Conservation (phyloP, 2,888 invertebrate genomes). For the Dryadula phaetusa region DNA sequence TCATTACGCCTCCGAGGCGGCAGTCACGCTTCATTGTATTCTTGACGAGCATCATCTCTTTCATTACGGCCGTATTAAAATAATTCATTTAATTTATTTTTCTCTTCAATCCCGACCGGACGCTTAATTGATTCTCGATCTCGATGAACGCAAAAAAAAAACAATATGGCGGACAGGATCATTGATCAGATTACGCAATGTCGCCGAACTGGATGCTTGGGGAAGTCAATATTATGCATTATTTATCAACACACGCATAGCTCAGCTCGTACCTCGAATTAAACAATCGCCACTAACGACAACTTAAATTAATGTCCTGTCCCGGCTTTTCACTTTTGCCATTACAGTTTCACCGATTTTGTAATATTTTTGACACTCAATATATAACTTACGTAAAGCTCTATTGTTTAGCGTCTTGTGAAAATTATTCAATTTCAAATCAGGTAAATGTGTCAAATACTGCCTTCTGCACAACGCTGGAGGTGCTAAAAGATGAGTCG, state of each 20-base stretch:
- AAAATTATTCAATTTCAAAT: constrained; percentile 72
- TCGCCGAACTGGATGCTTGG: constrained; percentile 75
- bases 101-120: constrained; percentile 65
- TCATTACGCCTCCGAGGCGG: constrained; percentile 57
- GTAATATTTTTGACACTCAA: constrained; percentile 19
- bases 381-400: constrained; percentile 27
- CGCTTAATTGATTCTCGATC: constrained; percentile 75
- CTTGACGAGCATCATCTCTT: constrained; percentile 55
- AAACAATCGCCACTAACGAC: constrained; percentile 38
- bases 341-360: not conserved
- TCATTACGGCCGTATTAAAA: constrained; percentile 59
- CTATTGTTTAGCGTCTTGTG: constrained; percentile 70
- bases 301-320: constrained; percentile 17
- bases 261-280: constrained; percentile 47
- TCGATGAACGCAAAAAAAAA: constrained; percentile 57
- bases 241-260: constrained; percentile 65
- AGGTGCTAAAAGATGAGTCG: constrained; percentile 54
- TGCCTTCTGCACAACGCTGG: constrained; percentile 66
- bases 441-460: constrained; percentile 72
- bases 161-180: constrained; percentile 69
- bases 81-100: constrained; percentile 58
- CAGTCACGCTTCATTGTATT: constrained; percentile 57
- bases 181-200: constrained; percentile 82
- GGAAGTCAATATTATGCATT: constrained; percentile 73
- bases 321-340: constrained; percentile 2